Conservation (phyloP, 2,113 vertebrate genomes). For the Vanacampus margaritifer region DNA sequence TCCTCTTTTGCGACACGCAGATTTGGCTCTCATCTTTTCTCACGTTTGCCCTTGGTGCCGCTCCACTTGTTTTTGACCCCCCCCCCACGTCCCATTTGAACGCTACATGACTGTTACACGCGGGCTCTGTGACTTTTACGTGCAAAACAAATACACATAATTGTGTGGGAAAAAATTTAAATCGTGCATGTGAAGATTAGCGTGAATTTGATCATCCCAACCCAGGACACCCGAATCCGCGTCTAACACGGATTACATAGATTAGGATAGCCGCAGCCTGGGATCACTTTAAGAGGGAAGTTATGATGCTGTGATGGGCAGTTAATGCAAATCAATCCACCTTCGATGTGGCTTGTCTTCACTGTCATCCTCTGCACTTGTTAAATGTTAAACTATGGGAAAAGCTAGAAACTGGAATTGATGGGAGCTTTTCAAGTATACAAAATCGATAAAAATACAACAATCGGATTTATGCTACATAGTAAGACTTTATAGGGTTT, state of each 20-base stretch:
- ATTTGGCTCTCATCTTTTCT: constrained; percentile 33
- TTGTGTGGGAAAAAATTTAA: not conserved
- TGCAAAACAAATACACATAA: constrained; percentile 4
- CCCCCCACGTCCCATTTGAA: constrained; percentile 19
- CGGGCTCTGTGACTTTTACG: constrained; percentile 21
- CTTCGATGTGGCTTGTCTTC: not conserved
- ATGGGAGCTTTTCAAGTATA: no score
- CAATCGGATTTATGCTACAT: no score
- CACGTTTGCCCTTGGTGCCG: constrained; percentile 45
- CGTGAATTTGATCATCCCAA: not conserved
- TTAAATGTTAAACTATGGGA: not conserved
- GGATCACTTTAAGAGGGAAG: constrained; percentile 20
- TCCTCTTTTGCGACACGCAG: constrained; percentile 32
- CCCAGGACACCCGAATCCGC: not conserved
- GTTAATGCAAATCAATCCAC: constrained; percentile 37
- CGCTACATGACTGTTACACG: constrained; percentile 44
- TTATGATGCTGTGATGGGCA: constrained; percentile 31
- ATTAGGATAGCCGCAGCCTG: not conserved
- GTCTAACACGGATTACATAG: not conserved
- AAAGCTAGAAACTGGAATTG: no score
- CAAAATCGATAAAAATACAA: no score
- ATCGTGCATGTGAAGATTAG: not conserved
- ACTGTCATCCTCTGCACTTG: not conserved
- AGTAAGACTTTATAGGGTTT: no score
- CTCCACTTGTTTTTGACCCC: not conserved